Percentiles rank a stretch among this genome's conserved stretches.
Conservation (phyloP, 2,797 vertebrate genomes). For the Danio tinwini region DNA sequence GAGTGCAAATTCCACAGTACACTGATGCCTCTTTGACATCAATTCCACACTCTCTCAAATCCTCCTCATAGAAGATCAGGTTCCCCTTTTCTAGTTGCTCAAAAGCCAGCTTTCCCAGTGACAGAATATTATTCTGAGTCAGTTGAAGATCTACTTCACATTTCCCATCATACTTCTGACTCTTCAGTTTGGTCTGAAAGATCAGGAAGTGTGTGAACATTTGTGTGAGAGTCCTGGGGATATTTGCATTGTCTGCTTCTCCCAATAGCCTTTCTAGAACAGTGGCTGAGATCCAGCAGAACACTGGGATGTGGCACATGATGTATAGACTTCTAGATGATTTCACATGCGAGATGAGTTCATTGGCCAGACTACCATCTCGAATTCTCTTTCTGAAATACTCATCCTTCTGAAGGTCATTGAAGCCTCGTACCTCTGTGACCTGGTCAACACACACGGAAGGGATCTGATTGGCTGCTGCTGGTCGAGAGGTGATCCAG, state of each 20-base stretch:
- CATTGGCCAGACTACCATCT: conserved; percentile 9
- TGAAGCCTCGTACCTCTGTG: conserved; percentile 29
- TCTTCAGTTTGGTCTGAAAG: conserved; percentile 15
- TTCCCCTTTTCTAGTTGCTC: conserved; percentile 30
- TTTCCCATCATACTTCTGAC: background rate
- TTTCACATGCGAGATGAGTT: conserved; percentile 15
- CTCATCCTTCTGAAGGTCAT: conserved; percentile 14
- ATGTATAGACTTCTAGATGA: conserved; percentile 36
- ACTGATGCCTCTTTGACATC: too few relatives aligned
- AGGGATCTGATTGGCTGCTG: conserved; percentile 36
- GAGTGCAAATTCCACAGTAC: too few relatives aligned
- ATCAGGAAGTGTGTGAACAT: conserved; percentile 40
- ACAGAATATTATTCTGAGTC: background rate
- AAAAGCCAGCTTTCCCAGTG: conserved; percentile 44
- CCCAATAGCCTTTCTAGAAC: conserved; percentile 10
- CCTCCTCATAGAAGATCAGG: too few relatives aligned
- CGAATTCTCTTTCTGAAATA: conserved; percentile 28
- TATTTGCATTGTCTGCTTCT: background rate
- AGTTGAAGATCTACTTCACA: background rate
- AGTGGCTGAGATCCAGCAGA: conserved; percentile 27
- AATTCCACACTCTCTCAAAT: too few relatives aligned
- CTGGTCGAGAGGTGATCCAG: conserved; percentile 46
- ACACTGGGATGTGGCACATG: conserved; percentile 47
- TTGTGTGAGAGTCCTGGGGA: conserved; percentile 46
- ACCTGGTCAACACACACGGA: conserved; percentile 12